Evolutionary conservation across 2,113 vertebrate species (phyloP), one percentile per base, ranked within the genome.

Genomic region (Echinops telfairi): DNA sequence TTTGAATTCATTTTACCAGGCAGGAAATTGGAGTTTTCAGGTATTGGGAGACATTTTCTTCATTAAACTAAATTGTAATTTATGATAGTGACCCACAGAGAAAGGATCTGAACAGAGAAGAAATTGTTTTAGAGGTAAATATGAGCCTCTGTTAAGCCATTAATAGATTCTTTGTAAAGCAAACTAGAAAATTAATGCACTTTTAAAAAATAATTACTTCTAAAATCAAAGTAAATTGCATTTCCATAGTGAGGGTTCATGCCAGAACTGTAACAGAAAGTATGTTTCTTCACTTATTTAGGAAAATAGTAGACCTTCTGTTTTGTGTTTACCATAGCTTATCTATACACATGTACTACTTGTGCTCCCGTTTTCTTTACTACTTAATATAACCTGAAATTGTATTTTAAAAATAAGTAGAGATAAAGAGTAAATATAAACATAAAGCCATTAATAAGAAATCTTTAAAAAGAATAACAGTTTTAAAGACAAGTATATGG

Each of bases 101-200:
- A 85, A 1, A 14, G 79, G 23, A 73, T 71, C 25, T 64, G 31
- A 94, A 71, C 33, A 92, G 77, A 89, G 92, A 83, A n/a, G 8
- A 88, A 73, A 76, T n/a, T n/a, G 86, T 83, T 84, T 96, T 89
- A 62, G 36, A 25, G 31, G 81, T 27, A 92, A 83, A 95, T 89
- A 68, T 73, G 88, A 89, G 79, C 43, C 15, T 89, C 33, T n/a
- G 0, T 62, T 88, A 58, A 95, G 58, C 71, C 47, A n/a, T 88
- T 88, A 95, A 57, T 6, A 79, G 66, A 36, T 86, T 19, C 15
- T 88, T 82, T 92, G 7, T 90, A 86, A 92, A 93, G 90, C 33
- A 80, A 92, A 43, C 5, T 33, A 60, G 29, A 64, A 93, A 89
- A 85, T 83, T 36, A 89, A 66, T 88, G 25, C 40, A 87, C n/a